These are phyloP conservation scores for Gastracanthus pulcherrimus DNA, from an alignment of 2,888 invertebrate species.

Conservation along the genomic window DNA sequence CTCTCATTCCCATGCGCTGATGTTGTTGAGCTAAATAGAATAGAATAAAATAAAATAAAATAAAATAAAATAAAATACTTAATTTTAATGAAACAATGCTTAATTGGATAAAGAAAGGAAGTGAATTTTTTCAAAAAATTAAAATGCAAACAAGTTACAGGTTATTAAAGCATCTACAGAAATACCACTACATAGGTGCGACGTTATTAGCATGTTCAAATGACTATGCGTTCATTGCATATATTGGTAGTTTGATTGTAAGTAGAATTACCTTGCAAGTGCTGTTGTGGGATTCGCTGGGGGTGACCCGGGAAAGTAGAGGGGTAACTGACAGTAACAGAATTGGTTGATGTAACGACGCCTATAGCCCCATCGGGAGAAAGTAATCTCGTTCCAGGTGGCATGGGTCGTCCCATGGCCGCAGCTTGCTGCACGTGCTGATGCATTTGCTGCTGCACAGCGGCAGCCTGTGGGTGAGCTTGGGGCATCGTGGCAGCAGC, in stretches of 20 bases:
- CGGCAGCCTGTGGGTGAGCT: constrained; percentile 72
- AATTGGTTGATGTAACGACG: constrained; percentile 83
- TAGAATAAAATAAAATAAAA: constrained; percentile 3
- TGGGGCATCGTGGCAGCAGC: constrained; percentile 63
- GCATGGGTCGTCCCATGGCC: constrained; percentile 80
- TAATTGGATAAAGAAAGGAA: background rate
- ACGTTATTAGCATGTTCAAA: too few relatives aligned
- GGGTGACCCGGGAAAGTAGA: constrained; percentile 73
- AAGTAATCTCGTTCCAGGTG: constrained; percentile 79
- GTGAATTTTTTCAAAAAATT: background rate
- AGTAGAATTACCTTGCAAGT: constrained; percentile 74
- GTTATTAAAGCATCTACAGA: too few relatives aligned
- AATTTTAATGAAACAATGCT: background rate
- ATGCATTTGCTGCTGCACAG: constrained; percentile 79
- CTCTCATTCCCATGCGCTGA: constrained; percentile 73
- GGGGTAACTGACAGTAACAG: constrained; percentile 75
- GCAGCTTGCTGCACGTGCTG: constrained; percentile 84
- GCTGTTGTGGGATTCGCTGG: constrained; percentile 72
- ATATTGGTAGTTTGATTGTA: too few relatives aligned
- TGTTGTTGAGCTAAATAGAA: constrained; percentile 65
- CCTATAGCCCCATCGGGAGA: constrained; percentile 83
- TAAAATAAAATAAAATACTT: too few relatives aligned
- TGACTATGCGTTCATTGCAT: too few relatives aligned
- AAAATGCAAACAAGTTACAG: background rate
- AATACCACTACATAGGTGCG: too few relatives aligned